Evolutionary conservation across 2,113 vertebrate genomes (phyloP).

Genomic region (Gasterosteus nipponicus): DNA sequence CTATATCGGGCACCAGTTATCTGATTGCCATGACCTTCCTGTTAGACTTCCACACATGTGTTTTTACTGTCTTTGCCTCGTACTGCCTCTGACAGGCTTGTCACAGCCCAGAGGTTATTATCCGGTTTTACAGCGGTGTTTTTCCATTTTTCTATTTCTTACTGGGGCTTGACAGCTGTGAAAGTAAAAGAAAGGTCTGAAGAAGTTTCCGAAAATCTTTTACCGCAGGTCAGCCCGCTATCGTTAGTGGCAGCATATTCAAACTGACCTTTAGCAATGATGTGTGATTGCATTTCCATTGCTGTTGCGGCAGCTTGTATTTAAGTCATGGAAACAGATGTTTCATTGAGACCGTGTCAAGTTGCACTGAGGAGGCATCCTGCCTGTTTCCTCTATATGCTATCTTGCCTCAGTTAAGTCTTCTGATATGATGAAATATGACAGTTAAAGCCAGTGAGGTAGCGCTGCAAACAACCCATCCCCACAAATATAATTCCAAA

Average conservation of each 20-base stretch:
- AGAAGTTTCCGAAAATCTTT: constrained; percentile 60
- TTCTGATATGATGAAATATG: constrained; percentile 28
- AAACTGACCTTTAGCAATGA: constrained; percentile 48
- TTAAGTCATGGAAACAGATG: constrained; percentile 75
- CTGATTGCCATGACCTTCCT: constrained; percentile 44
- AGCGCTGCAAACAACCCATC: constrained; percentile 21
- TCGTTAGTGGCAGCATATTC: constrained; percentile 51
- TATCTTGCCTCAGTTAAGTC: constrained; percentile 16
- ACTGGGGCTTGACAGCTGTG: constrained; percentile 15
- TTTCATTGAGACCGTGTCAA: constrained; percentile 62
- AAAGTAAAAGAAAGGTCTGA: constrained; percentile 32
- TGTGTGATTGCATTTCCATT: constrained; percentile 72
- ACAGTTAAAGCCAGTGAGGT: constrained; percentile 18
- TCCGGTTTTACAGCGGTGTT: constrained; percentile 8
- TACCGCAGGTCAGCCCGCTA: constrained; percentile 52
- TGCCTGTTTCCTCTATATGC: constrained; percentile 50
- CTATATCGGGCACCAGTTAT: constrained; percentile 46
- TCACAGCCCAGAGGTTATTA: constrained; percentile 39
- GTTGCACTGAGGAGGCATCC: constrained; percentile 47
- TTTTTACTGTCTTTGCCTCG: constrained; percentile 28
- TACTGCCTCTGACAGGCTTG: constrained; percentile 20
- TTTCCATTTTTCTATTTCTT: constrained; percentile 23
- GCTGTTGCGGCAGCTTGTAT: constrained; percentile 42
- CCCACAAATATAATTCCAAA: constrained; percentile 16
- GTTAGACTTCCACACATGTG: constrained; percentile 27